phyloP scores from a whole-genome alignment of 2,113 vertebrate genomes.

The Eulemur macaco region DNA sequence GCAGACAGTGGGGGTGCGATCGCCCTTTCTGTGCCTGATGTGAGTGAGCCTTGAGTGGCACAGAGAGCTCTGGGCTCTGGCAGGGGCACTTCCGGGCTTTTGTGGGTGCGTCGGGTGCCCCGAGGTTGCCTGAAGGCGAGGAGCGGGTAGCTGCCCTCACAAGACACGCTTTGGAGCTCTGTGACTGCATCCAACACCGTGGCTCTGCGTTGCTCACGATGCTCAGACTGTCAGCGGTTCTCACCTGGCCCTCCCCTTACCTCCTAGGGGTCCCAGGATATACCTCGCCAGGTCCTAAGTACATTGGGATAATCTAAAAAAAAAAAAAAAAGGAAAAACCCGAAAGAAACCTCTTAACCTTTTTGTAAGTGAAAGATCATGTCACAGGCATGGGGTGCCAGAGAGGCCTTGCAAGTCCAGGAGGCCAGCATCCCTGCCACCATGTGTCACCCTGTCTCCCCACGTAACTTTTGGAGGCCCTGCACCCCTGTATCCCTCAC shows the following conservation, averaged over 20 bases:
- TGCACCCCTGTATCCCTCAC: background rate
- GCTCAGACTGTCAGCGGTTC: rapidly evolving
- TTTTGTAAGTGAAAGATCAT: background rate
- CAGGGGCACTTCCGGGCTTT: background rate
- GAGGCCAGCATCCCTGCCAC: rapidly evolving
- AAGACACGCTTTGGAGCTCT: background rate
- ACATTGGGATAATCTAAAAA: background rate
- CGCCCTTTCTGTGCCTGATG: rapidly evolving
- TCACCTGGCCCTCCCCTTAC: no score
- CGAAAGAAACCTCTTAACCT: background rate
- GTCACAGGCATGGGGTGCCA: no score
- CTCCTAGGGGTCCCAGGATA: rapidly evolving
- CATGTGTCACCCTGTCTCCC: rapidly evolving
- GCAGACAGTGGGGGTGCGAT: rapidly evolving
- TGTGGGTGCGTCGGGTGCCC: background rate
- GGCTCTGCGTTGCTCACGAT: background rate
- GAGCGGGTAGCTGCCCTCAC: background rate
- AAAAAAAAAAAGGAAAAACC: background rate
- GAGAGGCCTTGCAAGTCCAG: no score
- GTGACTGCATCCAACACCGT: no score
- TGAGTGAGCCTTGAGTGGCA: rapidly evolving
- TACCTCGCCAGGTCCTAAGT: background rate
- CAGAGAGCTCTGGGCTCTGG: background rate
- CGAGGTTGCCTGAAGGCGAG: background rate
- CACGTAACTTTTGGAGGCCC: rapidly evolving